phyloP scores from a whole-genome alignment of 1,140 invertebrate genomes.

The Drosophila ercepeae region DNA sequence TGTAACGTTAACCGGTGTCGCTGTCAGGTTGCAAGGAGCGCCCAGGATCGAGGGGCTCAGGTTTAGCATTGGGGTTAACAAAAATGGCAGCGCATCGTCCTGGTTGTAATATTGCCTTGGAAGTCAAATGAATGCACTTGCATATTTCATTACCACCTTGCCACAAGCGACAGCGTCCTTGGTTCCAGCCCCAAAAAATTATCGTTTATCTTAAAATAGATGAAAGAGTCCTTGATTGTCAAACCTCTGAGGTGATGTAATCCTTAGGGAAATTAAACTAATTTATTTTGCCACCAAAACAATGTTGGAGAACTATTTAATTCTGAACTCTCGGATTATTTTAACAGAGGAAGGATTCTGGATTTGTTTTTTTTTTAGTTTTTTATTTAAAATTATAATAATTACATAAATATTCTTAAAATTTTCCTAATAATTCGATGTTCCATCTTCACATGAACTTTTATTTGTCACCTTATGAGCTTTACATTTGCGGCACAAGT shows the following conservation, averaged over 20 bases:
- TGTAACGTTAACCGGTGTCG: slow-evolving; percentile 66
- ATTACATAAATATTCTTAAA: no score
- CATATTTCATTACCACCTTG: slow-evolving; percentile 61
- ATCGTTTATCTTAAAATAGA: slow-evolving; percentile 1
- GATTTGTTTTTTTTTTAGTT: no score
- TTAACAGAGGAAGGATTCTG: no score
- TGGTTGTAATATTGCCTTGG: slow-evolving; percentile 54
- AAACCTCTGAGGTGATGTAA: background rate
- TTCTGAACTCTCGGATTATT: no score
- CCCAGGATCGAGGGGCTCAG: background rate
- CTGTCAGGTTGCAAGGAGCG: slow-evolving; percentile 42
- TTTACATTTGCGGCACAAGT: background rate
- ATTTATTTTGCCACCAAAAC: background rate
- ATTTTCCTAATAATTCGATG: no score
- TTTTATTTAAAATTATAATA: no score
- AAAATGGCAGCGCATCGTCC: slow-evolving; percentile 55
- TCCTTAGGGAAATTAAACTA: background rate
- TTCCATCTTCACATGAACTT: background rate
- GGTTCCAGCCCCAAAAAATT: background rate
- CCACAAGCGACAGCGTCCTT: slow-evolving; percentile 24
- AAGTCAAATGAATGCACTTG: slow-evolving; percentile 60
- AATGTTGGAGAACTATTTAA: background rate
- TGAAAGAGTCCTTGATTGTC: background rate
- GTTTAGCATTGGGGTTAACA: slow-evolving; percentile 53
- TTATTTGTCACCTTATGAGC: background rate